Evolutionary conservation across 2,888 invertebrate genomes (phyloP), one percentile per base, ranked within the genome.

Genomic region (Teinopalpus imperialis): DNA sequence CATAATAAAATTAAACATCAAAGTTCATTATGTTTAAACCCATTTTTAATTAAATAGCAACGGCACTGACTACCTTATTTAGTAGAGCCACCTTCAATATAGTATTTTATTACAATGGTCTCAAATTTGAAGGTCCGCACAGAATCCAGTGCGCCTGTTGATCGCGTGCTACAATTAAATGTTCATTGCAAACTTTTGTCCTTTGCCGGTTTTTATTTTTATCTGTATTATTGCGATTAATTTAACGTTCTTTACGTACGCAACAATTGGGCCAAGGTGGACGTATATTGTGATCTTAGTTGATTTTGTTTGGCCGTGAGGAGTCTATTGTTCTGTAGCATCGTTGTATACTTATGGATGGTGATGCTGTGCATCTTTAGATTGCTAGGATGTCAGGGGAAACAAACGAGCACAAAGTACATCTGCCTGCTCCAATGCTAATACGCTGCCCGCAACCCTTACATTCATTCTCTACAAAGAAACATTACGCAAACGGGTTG

Each of bases 201-300:
- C 39, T 39, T 39, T 39, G 9, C 32, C 27, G n/a, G 31, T 6
- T 14, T 43, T 32, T 34, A 39, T 39, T 45, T 45, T 45, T 39
- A 32, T 27, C 26, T 23, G 42, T 27, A 34, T 27, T 26, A 14
- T 31, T 30, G 30, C 21, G 31, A 32, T 45, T 32, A 31, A 32
- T 41, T 31, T 27, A 6, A 26, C 4, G 20, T 14, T 13, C 16
- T n/a, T 9, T 24, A 10, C 4, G 10, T 9, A 12, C 7, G 9
- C 10, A 30, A 5, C 32, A 32, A 32, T 45, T 32, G 20, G 45
- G 39, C 39, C 45, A 39, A 45, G 45, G 45, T 44, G 24, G 9
- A 30, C 13, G 8, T 8, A 6, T 14, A 24, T 13, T 12, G n/a
- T 23, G 12, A 3, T 36, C 16, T 35, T 27, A 13, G 20, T 34